Conservation (phyloP, 2,113 vertebrate species). For the Vidua chalybeata region DNA sequence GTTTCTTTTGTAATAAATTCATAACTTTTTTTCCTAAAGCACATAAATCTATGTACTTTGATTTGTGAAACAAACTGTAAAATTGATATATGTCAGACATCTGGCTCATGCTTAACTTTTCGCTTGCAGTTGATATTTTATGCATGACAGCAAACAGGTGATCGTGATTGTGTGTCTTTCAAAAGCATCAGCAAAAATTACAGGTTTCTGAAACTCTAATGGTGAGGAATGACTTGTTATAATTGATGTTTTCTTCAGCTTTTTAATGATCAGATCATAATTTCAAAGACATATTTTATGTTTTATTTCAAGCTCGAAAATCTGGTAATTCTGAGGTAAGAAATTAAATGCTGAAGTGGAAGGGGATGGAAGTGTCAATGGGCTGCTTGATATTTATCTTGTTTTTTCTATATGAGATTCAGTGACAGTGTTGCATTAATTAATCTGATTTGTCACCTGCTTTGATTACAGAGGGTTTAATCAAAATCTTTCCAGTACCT, state of each 20-base stretch:
- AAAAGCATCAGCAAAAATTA: constrained; percentile 41
- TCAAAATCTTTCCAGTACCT: background rate
- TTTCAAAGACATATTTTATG: background rate
- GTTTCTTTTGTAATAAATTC: background rate
- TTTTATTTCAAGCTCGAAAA: constrained; percentile 23
- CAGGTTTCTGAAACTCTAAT: constrained; percentile 25
- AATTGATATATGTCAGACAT: constrained; percentile 15
- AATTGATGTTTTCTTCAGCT: constrained; percentile 27
- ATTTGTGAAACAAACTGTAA: constrained; percentile 21
- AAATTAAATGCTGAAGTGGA: background rate
- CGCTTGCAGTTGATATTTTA: constrained; percentile 36
- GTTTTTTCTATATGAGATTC: background rate
- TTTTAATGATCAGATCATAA: constrained; percentile 5
- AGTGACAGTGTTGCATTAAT: background rate
- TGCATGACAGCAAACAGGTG: constrained; percentile 39
- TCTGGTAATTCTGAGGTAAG: background rate
- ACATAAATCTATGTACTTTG: background rate
- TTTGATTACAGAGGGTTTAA: background rate
- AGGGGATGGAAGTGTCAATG: background rate
- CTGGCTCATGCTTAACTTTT: constrained; percentile 24
- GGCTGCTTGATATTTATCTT: background rate
- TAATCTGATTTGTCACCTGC: background rate
- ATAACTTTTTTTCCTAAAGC: background rate
- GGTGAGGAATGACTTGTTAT: background rate
- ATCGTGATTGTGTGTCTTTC: background rate